Base-by-base conservation (phyloP, 2,888 invertebrate species). In the Hesperia comma region DNA sequence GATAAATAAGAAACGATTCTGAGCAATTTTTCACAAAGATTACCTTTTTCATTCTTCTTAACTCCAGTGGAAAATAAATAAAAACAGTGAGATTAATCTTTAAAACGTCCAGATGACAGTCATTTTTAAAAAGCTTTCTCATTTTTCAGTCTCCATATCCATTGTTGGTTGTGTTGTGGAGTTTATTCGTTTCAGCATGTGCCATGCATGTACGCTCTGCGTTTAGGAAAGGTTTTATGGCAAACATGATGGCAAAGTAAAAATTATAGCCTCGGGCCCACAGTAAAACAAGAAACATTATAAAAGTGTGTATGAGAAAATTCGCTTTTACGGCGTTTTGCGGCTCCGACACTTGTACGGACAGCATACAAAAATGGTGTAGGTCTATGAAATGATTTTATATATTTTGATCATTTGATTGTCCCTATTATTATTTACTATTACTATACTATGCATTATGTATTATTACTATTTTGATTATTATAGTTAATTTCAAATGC, bases 301-400 rank as follows among this genome's bases (percentile, higher is more conserved):
- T 79, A 79, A 77, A 79, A 75, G 74, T 73, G 77, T 75, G 81
- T 82, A 81, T 79, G 84, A 82, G 81, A 82, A 85, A 86, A 85
- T 81, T 77, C 77, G 77, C 74, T 79, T 85, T 86, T 85, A 86
- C 79, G 81, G 78, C 71, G 51, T 61, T 66, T 66, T 61, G 53
- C 55, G 54, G 46, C 37, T 37, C 49, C 56, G 56, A 5, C 26
- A 21, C 51, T 26, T 5, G 66, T 66, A 66, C 60, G 3, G 66
- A 55, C 46, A 55, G 57, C 63, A 53, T 57, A 26, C 6, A 32
- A 49, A 54, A 49, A 56, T 21, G 1, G 21, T 3, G 1, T 51
- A 51, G 6, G 2, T 26, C 2, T 4, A 26, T 5, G 26, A 26
- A 37, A 10, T 1, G 7, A 10, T 37, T 10, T 37, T 37, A 10